Base-by-base conservation (phyloP, 2,888 invertebrate genomes). In the Eilema griseolum region DNA sequence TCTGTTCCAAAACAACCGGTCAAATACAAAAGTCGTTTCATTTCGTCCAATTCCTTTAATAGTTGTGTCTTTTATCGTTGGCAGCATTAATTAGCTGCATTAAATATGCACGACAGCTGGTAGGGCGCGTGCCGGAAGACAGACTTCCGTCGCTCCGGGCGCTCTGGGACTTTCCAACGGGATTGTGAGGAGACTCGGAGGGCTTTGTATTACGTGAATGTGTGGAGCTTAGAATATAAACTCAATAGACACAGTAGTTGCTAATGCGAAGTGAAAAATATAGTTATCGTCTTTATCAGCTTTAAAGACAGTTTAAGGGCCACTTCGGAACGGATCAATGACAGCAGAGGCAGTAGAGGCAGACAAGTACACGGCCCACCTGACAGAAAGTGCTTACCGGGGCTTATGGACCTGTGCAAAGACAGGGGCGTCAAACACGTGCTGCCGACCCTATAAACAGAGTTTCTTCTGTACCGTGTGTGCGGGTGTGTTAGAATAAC, bases 31-130 rank as follows among this genome's bases (percentile, higher is more conserved):
- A 71, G 64, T 64, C n/a, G 7, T 65, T 28, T 37, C 28, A 20
- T 71, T 28, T 61, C 68, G 41, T 57, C 28, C 10, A 65, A 68
- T 56, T 28, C 79, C 76, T 83, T 83, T 76, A 70, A 75, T 70
- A 72, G 60, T 68, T 62, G 65, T 65, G 60, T 66, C 72, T 62
- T 77, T 76, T 69, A 74, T 73, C 71, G 69, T 23, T 46, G 63
- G 72, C 31, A 68, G 85, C 82, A 86, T 87, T 93, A 92, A 93
- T 93, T 91, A 92, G 87, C 78, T 74, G 73, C 80, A 79, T 86
- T 87, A 86, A 87, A 86, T 89, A 91, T 91, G 87, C 90, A 85
- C 86, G 86, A 79, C 85, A 80, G 86, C 71, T 70, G 70, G 80
- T 78, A 74, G 33, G 77, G 80, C 83, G 84, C 83, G 80, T 85